Evolutionary conservation across 1,140 invertebrate species (phyloP).

Genomic region (Metopolophium dirhodum): DNA sequence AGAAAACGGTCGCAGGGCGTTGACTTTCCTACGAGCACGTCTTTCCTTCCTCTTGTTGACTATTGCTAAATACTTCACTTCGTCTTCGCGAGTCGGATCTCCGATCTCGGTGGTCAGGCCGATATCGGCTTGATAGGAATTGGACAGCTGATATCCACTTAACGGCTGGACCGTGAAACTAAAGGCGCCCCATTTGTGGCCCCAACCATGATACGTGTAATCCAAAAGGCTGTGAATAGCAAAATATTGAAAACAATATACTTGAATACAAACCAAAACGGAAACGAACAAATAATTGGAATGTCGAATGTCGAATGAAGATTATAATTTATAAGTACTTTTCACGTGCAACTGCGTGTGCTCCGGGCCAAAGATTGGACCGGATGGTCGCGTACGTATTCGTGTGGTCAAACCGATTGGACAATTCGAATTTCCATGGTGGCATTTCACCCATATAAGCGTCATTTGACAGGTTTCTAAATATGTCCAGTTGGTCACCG

Average conservation of each 20-base stretch:
- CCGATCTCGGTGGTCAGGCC: neutral
- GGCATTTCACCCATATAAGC: neutral
- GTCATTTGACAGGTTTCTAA: neutral
- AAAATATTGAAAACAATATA: neutral
- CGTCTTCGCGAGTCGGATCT: neutral
- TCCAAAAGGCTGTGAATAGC: neutral
- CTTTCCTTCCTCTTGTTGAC: neutral
- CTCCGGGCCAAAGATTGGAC: constrained; percentile 39
- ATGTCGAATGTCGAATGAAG: too few relatives aligned
- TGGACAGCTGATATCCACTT: neutral
- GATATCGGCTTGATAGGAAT: neutral
- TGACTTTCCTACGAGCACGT: neutral
- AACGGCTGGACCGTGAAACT: neutral
- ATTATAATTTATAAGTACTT: neutral
- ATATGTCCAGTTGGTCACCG: neutral
- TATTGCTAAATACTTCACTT: neutral
- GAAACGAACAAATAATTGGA: neutral
- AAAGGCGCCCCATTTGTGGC: neutral
- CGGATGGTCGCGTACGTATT: neutral
- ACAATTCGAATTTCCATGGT: constrained; percentile 28
- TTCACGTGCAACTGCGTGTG: neutral
- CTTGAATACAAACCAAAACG: neutral
- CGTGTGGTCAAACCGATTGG: neutral
- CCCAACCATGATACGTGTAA: constrained; percentile 30
- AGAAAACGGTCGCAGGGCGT: neutral